Percentiles rank a stretch among this genome's conserved stretches.
Conservation (phyloP, 2,888 invertebrate species). For the Laspeyria flexula region DNA sequence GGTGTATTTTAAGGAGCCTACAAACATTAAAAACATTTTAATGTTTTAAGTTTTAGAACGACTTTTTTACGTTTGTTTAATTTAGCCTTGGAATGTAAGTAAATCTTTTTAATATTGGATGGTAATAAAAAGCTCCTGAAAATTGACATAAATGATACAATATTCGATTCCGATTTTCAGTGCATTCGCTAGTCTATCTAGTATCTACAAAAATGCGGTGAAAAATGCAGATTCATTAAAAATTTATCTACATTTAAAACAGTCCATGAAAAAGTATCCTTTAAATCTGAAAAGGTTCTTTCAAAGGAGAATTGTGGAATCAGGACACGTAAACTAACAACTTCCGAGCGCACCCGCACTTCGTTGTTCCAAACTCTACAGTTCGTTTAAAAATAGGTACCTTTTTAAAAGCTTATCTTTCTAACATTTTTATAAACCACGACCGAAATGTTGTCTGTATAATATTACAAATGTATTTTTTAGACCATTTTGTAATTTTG, state of each 20-base stretch:
- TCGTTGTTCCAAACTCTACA: slow-evolving; percentile 13
- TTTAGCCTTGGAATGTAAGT: no score
- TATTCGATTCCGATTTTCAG: no score
- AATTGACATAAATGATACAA: no score
- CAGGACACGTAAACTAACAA: slow-evolving; percentile 28
- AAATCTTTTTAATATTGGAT: no score
- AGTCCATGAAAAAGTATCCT: neutral
- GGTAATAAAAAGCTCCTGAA: no score
- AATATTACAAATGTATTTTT: no score
- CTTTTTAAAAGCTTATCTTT: no score
- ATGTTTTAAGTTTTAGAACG: neutral
- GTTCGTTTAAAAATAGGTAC: slow-evolving; percentile 6
- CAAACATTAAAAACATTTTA: neutral
- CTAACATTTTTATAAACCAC: no score
- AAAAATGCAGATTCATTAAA: neutral
- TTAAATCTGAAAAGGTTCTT: slow-evolving; percentile 12
- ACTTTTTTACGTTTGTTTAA: neutral
- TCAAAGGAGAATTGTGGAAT: slow-evolving; percentile 6
- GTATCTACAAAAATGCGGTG: no score
- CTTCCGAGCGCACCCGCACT: slow-evolving; percentile 16
- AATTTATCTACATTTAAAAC: neutral
- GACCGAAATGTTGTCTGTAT: no score
- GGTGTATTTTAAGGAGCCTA: neutral
- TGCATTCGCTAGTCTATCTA: no score
- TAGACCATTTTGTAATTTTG: no score